Evolutionary conservation across 2,113 vertebrate genomes (phyloP).

Genomic region (Pan troglodytes): NHGRI_mPanTro3-v2.1_pri NC_072403.2:32034501-32035000

Average conservation of each 20-base stretch:
- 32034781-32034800: background rate
- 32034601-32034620: accelerated
- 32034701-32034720: background rate
- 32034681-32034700: background rate
- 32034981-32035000: background rate
- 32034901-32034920: accelerated
- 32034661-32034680: background rate
- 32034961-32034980: background rate
- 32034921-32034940: background rate
- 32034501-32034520: background rate
- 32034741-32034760: background rate
- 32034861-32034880: background rate
- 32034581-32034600: background rate
- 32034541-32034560: background rate
- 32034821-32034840: background rate
- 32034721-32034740: background rate
- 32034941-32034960: background rate
- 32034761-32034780: background rate
- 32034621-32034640: background rate
- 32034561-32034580: too few species aligned
- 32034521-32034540: background rate
- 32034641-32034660: background rate
- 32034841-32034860: background rate
- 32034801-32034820: background rate
- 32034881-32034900: accelerated